These are phyloP conservation scores for Atherinomorus stipes DNA, from an alignment of 2,113 vertebrate species.

Conservation along the genomic window DNA sequence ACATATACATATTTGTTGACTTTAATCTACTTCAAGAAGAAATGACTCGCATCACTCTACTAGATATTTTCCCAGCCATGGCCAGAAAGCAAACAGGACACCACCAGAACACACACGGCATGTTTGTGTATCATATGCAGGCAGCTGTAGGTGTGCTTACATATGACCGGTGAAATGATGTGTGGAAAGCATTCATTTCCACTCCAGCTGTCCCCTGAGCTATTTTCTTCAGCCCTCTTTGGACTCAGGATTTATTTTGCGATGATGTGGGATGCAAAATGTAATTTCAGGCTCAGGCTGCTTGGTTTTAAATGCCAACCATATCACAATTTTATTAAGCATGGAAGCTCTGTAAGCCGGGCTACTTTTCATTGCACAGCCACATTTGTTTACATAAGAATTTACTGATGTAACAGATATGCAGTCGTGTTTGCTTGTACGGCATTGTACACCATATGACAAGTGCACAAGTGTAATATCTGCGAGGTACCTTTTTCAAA, in stretches of 20 bases:
- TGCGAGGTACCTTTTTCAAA: no score
- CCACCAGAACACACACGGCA: slow-evolving; percentile 35
- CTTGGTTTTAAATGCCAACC: slow-evolving; percentile 16
- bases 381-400: neutral
- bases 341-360: neutral
- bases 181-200: slow-evolving; percentile 30
- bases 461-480: no score
- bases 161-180: slow-evolving; percentile 30
- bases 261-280: slow-evolving; percentile 22
- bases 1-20: slow-evolving; percentile 64
- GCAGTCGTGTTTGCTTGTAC: neutral
- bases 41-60: slow-evolving; percentile 64
- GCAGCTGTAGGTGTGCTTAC: slow-evolving; percentile 13
- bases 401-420: neutral
- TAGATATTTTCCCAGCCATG: slow-evolving; percentile 71
- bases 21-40: slow-evolving; percentile 71
- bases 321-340: neutral
- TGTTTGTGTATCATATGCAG: slow-evolving; percentile 30
- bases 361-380: neutral
- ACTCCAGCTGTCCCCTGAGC: slow-evolving; percentile 1
- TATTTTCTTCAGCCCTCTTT: slow-evolving; percentile 18
- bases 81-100: slow-evolving; percentile 61
- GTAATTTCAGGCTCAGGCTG: slow-evolving; percentile 7
- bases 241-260: slow-evolving; percentile 9
- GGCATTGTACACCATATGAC: neutral